These are phyloP conservation scores for Cichladusa arquata DNA, from an alignment of 2,113 vertebrate genomes.

Conservation along the genomic window DNA sequence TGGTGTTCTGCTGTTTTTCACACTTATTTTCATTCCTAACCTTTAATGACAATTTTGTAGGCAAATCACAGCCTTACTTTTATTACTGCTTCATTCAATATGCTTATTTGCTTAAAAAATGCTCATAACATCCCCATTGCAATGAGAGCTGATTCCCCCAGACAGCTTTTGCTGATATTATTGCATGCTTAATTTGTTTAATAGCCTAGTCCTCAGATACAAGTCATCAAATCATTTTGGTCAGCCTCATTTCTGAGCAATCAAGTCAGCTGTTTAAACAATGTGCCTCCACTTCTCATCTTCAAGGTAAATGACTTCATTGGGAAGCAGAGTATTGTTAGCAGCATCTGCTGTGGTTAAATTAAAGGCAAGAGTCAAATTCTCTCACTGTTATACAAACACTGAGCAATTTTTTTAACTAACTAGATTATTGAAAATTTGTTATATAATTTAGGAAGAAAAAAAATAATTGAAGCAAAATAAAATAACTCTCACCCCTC, in stretches of 20 bases:
- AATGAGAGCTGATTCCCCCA: neutral
- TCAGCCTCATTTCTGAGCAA: slow-evolving; percentile 14
- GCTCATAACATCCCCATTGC: neutral
- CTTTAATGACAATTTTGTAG: neutral
- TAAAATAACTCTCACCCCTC: neutral
- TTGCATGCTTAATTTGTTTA: neutral
- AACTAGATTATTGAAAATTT: neutral
- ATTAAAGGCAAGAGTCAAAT: neutral
- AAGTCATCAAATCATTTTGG: neutral
- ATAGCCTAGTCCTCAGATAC: neutral
- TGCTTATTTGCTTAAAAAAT: neutral
- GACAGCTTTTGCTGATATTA: neutral
- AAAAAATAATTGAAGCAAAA: neutral
- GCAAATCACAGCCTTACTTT: neutral
- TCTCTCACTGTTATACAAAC: neutral
- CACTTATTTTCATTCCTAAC: neutral
- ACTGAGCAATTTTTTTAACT: neutral
- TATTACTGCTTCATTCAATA: neutral
- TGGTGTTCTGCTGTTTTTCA: neutral
- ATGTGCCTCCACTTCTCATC: slow-evolving; percentile 8
- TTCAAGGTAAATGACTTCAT: slow-evolving; percentile 23
- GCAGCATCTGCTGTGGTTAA: neutral
- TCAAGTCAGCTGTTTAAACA: slow-evolving; percentile 22
- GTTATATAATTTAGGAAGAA: neutral
- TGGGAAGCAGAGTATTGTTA: neutral